Evolutionary conservation across 2,797 vertebrate species (phyloP).

Genomic region (Dermochelys coriacea): DNA sequence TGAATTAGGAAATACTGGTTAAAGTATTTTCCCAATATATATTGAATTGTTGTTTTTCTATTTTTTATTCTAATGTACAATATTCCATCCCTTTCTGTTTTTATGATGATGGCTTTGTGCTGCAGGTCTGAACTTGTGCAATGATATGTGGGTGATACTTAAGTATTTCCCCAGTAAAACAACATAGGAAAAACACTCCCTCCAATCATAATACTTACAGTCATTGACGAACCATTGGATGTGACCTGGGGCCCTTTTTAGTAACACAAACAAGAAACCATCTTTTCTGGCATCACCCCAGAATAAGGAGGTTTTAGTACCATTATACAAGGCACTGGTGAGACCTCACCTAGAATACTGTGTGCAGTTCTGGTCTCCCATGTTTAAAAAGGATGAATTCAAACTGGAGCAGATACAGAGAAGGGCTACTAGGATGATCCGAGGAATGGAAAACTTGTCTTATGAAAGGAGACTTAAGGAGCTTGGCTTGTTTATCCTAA

Average conservation of each 20-base stretch:
- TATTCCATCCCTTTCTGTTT: background rate
- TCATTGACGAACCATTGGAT: background rate
- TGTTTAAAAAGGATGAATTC: no score
- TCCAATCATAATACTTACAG: background rate
- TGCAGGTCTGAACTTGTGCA: background rate
- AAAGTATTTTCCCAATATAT: background rate
- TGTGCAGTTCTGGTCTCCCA: no score
- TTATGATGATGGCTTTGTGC: background rate
- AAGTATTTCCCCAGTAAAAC: background rate
- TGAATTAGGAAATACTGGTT: background rate
- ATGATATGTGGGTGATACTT: background rate
- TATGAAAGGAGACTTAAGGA: no score
- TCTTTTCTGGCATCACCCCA: background rate
- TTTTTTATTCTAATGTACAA: background rate
- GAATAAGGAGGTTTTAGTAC: no score
- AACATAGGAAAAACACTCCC: background rate
- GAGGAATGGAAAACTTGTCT: no score
- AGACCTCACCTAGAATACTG: no score
- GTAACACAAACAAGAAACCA: background rate
- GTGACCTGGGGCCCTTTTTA: background rate
- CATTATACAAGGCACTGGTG: no score
- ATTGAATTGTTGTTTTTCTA: background rate
- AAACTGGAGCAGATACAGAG: no score
- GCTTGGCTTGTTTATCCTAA: no score
- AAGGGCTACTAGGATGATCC: no score